A percentile compares a stretch with the other conserved stretches of the same genome.
These are phyloP conservation scores for Pterobdella sp. DNA, from an alignment of 2,888 invertebrate genomes.

Conservation along the genomic window DNA sequence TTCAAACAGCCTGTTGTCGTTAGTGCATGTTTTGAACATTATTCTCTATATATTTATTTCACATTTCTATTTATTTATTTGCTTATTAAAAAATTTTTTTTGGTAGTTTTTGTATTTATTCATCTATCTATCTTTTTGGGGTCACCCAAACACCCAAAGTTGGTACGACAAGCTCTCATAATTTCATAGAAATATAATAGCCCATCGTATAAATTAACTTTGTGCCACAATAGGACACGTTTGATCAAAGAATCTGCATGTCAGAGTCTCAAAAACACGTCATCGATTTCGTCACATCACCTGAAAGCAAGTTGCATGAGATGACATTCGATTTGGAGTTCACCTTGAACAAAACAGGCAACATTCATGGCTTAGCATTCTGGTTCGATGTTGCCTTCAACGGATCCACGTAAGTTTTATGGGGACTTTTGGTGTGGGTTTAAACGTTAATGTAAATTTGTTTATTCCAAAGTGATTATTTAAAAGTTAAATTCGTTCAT, in stretches of 20 bases:
- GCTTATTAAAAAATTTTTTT: neutral
- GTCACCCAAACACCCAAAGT: neutral
- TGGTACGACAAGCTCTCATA: neutral
- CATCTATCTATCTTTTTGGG: neutral
- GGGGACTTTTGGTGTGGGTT: neutral
- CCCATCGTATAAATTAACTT: neutral
- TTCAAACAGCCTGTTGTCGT: slow-evolving; percentile 90
- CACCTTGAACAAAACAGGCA: slow-evolving; percentile 80
- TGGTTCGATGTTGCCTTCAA: slow-evolving; percentile 98
- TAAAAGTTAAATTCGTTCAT: neutral
- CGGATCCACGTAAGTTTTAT: slow-evolving; percentile 57
- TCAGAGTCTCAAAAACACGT: slow-evolving; percentile 84
- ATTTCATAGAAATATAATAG: neutral
- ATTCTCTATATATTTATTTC: neutral
- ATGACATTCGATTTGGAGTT: slow-evolving; percentile 92
- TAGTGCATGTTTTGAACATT: slow-evolving; percentile 39
- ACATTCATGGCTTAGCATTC: slow-evolving; percentile 92
- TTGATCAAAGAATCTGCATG: slow-evolving; percentile 93
- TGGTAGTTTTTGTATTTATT: neutral
- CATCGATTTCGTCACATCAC: slow-evolving; percentile 83
- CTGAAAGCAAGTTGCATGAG: slow-evolving; percentile 84
- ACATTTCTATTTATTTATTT: neutral
- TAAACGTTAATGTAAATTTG: neutral
- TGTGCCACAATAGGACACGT: slow-evolving; percentile 66
- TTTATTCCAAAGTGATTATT: neutral